A percentile compares a stretch with the other conserved stretches of the same genome.
Evolutionary conservation across 2,797 vertebrate genomes (phyloP).

Genomic region (Tauraco hartlaubi): DNA sequence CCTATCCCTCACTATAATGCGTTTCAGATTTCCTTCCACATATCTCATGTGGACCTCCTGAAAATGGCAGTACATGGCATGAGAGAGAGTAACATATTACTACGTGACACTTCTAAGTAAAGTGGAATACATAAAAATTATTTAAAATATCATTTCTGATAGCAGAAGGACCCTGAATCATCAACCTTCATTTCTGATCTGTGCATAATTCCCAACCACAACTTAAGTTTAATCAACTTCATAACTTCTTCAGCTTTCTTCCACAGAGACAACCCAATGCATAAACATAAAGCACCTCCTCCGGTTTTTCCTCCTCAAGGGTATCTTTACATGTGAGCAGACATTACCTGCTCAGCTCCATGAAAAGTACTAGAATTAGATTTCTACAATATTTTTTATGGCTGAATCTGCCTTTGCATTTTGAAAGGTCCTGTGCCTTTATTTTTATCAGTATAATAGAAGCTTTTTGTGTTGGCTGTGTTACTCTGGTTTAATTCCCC

Average conservation of each 20-base stretch:
- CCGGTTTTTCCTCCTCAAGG: slow-evolving; percentile 55
- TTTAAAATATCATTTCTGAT: slow-evolving; percentile 15
- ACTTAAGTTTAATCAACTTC: slow-evolving; percentile 69
- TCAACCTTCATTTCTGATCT: slow-evolving; percentile 38
- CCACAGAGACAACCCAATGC: slow-evolving; percentile 42
- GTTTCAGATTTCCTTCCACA: not conserved
- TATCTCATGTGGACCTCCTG: not conserved
- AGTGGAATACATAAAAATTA: slow-evolving; percentile 41
- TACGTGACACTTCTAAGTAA: not conserved
- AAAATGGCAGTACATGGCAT: not conserved
- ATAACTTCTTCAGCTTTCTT: slow-evolving; percentile 62
- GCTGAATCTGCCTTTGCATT: slow-evolving; percentile 37
- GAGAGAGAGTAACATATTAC: not conserved
- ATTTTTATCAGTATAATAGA: slow-evolving; percentile 16
- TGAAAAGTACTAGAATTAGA: slow-evolving; percentile 68
- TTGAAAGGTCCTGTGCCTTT: slow-evolving; percentile 28
- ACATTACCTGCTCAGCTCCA: slow-evolving; percentile 58
- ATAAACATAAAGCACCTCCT: slow-evolving; percentile 75
- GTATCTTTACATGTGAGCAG: slow-evolving; percentile 62
- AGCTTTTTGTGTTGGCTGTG: not conserved
- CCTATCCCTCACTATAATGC: not conserved
- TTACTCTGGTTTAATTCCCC: slow-evolving; percentile 32
- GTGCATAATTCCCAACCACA: slow-evolving; percentile 57
- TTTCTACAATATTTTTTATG: slow-evolving; percentile 63
- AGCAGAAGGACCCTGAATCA: slow-evolving; percentile 30